These are phyloP conservation scores for Elephas maximus DNA, from an alignment of 2,113 vertebrate species.

Conservation along the genomic window DNA sequence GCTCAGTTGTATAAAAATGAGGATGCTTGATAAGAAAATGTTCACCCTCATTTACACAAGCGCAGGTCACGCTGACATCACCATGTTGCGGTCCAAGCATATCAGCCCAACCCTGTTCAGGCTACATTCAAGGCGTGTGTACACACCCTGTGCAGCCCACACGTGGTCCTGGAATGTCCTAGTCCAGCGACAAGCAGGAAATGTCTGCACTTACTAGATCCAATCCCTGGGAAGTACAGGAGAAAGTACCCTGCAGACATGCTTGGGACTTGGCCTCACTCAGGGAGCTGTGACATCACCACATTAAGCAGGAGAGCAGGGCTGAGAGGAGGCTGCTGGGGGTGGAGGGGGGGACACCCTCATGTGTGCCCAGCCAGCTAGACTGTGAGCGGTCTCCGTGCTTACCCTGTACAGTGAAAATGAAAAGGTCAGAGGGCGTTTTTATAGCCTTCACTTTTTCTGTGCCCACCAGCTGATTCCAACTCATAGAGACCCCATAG, in stretches of 20 bases:
- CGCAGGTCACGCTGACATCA: fast-evolving
- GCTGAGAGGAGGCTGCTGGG: slow-evolving; percentile 64
- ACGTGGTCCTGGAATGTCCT: fast-evolving
- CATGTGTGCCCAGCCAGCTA: slow-evolving; percentile 90
- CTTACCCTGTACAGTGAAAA: slow-evolving; percentile 38
- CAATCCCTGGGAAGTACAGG: neutral
- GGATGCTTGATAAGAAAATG: neutral
- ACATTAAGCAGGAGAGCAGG: slow-evolving; percentile 84
- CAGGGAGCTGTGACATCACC: slow-evolving; percentile 89
- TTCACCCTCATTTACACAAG: fast-evolving
- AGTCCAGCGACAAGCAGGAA: neutral
- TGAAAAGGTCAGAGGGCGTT: slow-evolving; percentile 82
- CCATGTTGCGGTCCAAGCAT: fast-evolving
- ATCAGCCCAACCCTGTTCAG: fast-evolving
- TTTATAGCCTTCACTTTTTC: slow-evolving; percentile 80
- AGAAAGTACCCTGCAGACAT: slow-evolving; percentile 19
- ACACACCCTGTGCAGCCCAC: fast-evolving
- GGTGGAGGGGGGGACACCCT: slow-evolving; percentile 85
- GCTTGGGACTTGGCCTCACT: slow-evolving; percentile 83
- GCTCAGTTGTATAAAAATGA: neutral
- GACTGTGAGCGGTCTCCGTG: slow-evolving; percentile 90
- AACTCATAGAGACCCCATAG: neutral
- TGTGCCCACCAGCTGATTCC: neutral
- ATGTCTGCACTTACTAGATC: neutral
- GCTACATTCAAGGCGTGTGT: fast-evolving